Percentiles rank a stretch among this genome's conserved stretches.
These are phyloP conservation scores for Rhea americana DNA, from an alignment of 2,113 vertebrate genomes.

Conservation along the genomic window DNA sequence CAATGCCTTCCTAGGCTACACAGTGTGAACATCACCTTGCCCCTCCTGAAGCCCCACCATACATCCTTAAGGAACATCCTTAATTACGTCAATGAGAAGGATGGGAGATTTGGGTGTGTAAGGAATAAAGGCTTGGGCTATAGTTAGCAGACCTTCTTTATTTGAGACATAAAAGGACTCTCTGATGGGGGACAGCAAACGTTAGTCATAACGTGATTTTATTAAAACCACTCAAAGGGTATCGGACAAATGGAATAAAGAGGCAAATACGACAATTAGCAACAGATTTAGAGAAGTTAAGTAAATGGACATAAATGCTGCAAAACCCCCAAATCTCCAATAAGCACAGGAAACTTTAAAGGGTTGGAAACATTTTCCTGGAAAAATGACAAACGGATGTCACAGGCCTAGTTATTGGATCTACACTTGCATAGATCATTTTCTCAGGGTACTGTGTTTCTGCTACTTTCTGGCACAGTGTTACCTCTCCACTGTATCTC, in stretches of 20 bases:
- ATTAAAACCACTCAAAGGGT: slow-evolving; percentile 66
- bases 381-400: slow-evolving; percentile 20
- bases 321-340: neutral
- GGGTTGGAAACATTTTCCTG: slow-evolving; percentile 53
- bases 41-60: neutral
- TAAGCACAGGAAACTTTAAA: slow-evolving; percentile 36
- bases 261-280: slow-evolving; percentile 59
- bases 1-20: neutral
- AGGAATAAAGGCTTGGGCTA: slow-evolving; percentile 10
- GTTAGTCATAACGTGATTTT: slow-evolving; percentile 62
- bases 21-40: slow-evolving; percentile 1
- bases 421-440: neutral
- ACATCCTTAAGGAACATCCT: neutral
- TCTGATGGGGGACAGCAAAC: neutral
- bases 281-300: slow-evolving; percentile 63
- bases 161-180: slow-evolving; percentile 44
- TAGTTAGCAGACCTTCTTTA: slow-evolving; percentile 23
- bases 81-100: neutral
- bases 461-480: neutral
- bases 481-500: neutral
- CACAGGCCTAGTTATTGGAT: neutral
- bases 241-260: slow-evolving; percentile 49
- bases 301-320: slow-evolving; percentile 56
- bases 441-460: neutral
- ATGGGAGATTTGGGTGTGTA: neutral